A percentile compares a stretch with the other conserved stretches of the same genome.
phyloP scores from a whole-genome alignment of 2,113 vertebrate species.

The Mesembrinibis cayennensis region DNA sequence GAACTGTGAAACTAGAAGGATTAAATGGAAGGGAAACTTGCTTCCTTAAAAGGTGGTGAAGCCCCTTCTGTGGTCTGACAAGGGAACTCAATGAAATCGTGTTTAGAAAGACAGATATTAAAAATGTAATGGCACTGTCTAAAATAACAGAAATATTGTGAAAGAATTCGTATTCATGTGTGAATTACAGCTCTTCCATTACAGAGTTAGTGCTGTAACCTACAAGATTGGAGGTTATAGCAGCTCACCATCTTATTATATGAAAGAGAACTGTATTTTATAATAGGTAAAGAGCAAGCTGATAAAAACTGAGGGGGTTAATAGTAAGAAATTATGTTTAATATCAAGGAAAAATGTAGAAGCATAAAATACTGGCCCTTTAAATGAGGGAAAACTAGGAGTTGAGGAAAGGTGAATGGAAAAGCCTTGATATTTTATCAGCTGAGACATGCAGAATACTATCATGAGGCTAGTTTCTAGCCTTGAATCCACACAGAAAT shows the following conservation, averaged over 20 bases:
- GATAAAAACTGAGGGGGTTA: neutral
- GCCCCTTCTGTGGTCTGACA: neutral
- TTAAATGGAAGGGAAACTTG: neutral
- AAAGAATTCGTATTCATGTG: neutral
- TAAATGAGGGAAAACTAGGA: neutral
- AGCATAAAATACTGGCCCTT: neutral
- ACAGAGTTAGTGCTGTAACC: neutral
- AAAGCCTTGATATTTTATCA: neutral
- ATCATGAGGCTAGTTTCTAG: neutral
- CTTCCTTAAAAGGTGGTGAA: neutral
- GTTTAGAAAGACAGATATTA: neutral
- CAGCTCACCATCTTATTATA: neutral
- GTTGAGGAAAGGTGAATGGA: neutral
- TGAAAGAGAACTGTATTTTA: neutral
- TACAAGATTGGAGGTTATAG: neutral
- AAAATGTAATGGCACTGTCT: neutral
- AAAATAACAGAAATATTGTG: neutral
- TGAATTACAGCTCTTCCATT: neutral
- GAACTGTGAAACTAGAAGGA: neutral
- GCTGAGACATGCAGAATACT: neutral
- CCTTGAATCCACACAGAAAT: slow-evolving; percentile 17
- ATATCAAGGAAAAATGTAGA: neutral
- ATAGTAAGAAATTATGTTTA: neutral
- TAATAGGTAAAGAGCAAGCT: neutral
- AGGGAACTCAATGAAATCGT: neutral